Evolutionary conservation across 2,888 invertebrate genomes (phyloP).

Genomic region (Strigamia transsilvanica): DNA sequence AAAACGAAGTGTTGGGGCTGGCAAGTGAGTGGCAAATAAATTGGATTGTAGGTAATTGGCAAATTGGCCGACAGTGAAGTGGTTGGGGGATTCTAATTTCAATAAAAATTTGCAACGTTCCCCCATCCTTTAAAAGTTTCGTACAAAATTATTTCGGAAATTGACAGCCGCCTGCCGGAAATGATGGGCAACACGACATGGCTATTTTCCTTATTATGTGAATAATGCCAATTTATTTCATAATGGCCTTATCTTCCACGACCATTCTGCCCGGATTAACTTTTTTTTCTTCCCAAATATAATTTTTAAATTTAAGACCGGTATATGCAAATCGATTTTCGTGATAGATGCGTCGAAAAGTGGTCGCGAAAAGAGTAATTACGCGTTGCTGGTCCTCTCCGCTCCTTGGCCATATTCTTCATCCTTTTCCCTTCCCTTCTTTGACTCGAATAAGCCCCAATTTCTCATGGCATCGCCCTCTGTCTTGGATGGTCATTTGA

Average conservation of each 20-base stretch:
- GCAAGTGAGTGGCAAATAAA: slow-evolving; percentile 36
- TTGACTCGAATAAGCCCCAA: slow-evolving; percentile 36
- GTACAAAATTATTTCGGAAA: slow-evolving; percentile 6
- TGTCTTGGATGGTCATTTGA: slow-evolving; percentile 36
- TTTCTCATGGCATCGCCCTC: slow-evolving; percentile 43
- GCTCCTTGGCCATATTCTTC: background rate
- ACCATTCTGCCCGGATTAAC: slow-evolving; percentile 27
- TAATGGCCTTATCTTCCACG: background rate
- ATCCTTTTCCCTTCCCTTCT: background rate
- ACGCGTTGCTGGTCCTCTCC: slow-evolving; percentile 1
- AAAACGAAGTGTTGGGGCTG: background rate
- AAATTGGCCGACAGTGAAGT: slow-evolving; percentile 15
- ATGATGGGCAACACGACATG: slow-evolving; percentile 44
- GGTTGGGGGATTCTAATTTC: slow-evolving; percentile 34
- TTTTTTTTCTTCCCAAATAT: background rate
- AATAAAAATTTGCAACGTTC: slow-evolving; percentile 26
- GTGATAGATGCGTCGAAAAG: slow-evolving; percentile 17
- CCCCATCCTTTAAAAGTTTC: background rate
- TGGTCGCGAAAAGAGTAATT: background rate
- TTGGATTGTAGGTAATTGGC: slow-evolving; percentile 39
- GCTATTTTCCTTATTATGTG: background rate
- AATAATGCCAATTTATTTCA: slow-evolving; percentile 31
- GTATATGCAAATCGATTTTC: slow-evolving; percentile 26
- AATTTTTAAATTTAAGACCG: background rate
- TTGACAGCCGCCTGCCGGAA: slow-evolving; percentile 31